phyloP scores from a whole-genome alignment of 2,888 invertebrate species.

The Dendrolimus houi region DNA sequence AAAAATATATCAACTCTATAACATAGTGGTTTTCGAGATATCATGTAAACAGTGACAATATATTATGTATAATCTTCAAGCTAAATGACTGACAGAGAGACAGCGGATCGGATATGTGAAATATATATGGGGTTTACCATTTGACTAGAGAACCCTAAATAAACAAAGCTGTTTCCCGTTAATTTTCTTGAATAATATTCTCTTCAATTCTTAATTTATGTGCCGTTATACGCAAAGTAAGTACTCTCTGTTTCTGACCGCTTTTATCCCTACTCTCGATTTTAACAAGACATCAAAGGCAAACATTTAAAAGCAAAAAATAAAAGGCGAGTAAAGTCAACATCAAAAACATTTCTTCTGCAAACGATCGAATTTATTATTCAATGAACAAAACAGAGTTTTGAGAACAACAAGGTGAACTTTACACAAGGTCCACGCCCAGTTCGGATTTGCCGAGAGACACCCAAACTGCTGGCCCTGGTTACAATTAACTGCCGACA shows the following conservation, averaged over 20 bases:
- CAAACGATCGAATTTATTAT: slow-evolving; percentile 1
- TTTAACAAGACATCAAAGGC: slow-evolving; percentile 19
- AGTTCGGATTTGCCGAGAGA: slow-evolving; percentile 30
- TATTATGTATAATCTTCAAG: no score
- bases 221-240: neutral
- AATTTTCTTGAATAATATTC: no score
- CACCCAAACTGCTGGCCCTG: slow-evolving; percentile 32
- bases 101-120: no score
- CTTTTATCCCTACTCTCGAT: slow-evolving; percentile 5
- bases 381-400: slow-evolving; percentile 21
- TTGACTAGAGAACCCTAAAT: no score
- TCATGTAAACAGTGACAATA: no score
- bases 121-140: no score
- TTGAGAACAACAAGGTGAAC: slow-evolving; percentile 17
- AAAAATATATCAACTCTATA: no score
- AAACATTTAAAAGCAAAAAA: neutral
- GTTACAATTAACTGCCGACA: slow-evolving; percentile 63
- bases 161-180: no score
- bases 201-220: no score
- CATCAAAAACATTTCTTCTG: slow-evolving; percentile 10
- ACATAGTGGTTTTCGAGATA: no score
- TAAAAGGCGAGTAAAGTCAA: slow-evolving; percentile 4
- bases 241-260: neutral
- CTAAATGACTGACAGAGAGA: no score
- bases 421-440: slow-evolving; percentile 19